phyloP scores from a whole-genome alignment of 30 jellyfish, hydroid and myxozoan species.

The Pelagia noctiluca region DNA sequence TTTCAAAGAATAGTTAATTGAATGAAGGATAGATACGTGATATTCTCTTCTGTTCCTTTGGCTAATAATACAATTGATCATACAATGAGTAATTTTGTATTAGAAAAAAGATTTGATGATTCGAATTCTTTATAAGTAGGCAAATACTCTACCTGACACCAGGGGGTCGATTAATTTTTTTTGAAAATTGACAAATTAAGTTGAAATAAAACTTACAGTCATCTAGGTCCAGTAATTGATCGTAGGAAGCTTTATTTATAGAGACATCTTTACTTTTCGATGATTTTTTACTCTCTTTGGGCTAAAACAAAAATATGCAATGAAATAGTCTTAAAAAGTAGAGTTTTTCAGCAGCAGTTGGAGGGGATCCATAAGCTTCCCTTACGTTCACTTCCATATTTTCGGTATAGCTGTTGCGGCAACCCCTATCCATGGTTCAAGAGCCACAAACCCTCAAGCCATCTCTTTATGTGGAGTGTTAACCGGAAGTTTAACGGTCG shows the following conservation, averaged over 20 bases:
- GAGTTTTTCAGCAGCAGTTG: too few species aligned
- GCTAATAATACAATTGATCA: slow-evolving; percentile 1
- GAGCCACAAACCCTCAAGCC: too few species aligned
- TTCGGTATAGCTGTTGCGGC: too few species aligned
- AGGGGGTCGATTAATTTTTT: background rate
- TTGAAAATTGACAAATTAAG: too few species aligned
- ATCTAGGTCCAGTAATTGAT: slow-evolving; percentile 85
- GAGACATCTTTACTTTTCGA: slow-evolving; percentile 12
- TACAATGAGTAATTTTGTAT: background rate
- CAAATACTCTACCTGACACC: background rate
- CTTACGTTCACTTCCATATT: too few species aligned
- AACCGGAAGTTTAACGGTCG: too few species aligned
- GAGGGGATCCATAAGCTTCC: too few species aligned
- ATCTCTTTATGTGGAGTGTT: too few species aligned
- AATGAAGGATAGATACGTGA: too few species aligned
- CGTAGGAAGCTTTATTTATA: slow-evolving; percentile 71
- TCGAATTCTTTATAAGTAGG: too few species aligned
- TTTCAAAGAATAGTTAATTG: too few species aligned
- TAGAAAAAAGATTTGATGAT: background rate
- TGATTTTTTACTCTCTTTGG: background rate
- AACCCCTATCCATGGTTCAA: too few species aligned
- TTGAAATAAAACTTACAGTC: slow-evolving; percentile 65
- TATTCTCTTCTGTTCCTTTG: background rate
- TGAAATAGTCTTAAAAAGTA: background rate
- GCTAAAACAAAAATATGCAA: background rate